phyloP scores from a whole-genome alignment of 2,888 invertebrate species.

The Pristionchus exspectatus region DNA sequence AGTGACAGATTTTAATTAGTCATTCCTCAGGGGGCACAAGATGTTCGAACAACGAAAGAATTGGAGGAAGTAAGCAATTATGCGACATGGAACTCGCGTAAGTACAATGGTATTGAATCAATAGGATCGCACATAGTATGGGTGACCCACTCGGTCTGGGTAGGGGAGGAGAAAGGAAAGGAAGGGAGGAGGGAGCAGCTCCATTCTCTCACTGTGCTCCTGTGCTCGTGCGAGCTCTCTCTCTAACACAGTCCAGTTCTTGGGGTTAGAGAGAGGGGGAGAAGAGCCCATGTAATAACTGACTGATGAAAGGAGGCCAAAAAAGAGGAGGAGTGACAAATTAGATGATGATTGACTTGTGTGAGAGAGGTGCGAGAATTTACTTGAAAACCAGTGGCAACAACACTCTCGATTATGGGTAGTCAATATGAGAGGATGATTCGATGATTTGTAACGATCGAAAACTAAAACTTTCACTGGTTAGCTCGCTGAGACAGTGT shows the following conservation, averaged over 20 bases:
- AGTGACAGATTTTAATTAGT: not conserved
- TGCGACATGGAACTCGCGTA: not conserved
- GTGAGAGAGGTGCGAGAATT: not conserved
- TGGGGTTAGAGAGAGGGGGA: constrained; percentile 42
- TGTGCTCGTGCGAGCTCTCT: not conserved
- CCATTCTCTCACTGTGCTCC: constrained; percentile 15
- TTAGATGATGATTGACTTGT: constrained; percentile 23
- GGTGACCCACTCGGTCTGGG: constrained; percentile 34
- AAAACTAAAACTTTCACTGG: too few relatives aligned
- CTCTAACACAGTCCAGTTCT: constrained; percentile 46
- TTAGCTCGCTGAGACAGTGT: not conserved
- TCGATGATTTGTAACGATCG: too few relatives aligned
- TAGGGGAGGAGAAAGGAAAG: not conserved
- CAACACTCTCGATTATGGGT: not conserved
- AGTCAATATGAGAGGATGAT: too few relatives aligned
- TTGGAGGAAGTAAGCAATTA: not conserved
- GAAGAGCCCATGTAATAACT: not conserved
- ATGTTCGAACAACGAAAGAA: not conserved
- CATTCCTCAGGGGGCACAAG: not conserved
- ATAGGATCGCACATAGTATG: constrained; percentile 20
- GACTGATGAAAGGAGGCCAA: constrained; percentile 25
- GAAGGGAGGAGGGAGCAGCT: not conserved
- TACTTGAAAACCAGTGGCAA: not conserved
- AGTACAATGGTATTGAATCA: constrained; percentile 16
- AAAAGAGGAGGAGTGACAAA: constrained; percentile 27